Evolutionary conservation across 2,888 invertebrate genomes (phyloP).

Genomic region (Tetranychus truncatus): DNA sequence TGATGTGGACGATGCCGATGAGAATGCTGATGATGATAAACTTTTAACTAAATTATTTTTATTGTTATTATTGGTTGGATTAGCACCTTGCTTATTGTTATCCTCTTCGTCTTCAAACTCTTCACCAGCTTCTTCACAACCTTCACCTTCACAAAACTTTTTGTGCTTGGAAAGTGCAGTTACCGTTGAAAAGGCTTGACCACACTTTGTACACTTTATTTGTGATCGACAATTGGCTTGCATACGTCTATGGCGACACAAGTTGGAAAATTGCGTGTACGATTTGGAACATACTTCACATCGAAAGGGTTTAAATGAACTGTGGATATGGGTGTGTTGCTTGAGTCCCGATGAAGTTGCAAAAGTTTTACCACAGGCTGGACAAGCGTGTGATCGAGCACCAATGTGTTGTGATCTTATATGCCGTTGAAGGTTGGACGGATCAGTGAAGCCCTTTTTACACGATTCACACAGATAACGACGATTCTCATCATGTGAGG

Average conservation of each 20-base stretch:
- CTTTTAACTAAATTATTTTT: not conserved
- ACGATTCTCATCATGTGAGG: slow-evolving; percentile 49
- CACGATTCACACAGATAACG: slow-evolving; percentile 77
- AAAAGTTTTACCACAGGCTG: slow-evolving; percentile 96
- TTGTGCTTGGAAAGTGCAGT: slow-evolving; percentile 87
- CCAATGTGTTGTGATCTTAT: slow-evolving; percentile 87
- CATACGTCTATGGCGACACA: slow-evolving; percentile 98
- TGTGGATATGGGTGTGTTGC: slow-evolving; percentile 97
- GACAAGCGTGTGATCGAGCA: slow-evolving; percentile 86
- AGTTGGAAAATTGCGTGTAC: slow-evolving; percentile 96
- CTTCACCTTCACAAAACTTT: slow-evolving; percentile 62
- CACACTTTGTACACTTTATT: slow-evolving; percentile 83
- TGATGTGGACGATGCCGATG: not conserved
- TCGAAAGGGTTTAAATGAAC: slow-evolving; percentile 89
- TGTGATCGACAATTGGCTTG: slow-evolving; percentile 84
- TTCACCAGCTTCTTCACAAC: slow-evolving; percentile 19
- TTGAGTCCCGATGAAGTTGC: slow-evolving; percentile 91
- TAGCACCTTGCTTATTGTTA: not conserved
- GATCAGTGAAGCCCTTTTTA: slow-evolving; percentile 76
- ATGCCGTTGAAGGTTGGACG: slow-evolving; percentile 87
- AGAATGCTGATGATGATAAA: not conserved
- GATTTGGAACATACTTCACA: slow-evolving; percentile 74
- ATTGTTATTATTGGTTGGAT: not conserved
- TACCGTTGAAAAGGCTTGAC: slow-evolving; percentile 73
- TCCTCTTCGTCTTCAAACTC: slow-evolving; percentile 6